Percentiles rank a stretch among this genome's conserved stretches.
These are phyloP conservation scores for Acestrorhynchus altus DNA, from an alignment of 2,797 vertebrate species.

Conservation along the genomic window DNA sequence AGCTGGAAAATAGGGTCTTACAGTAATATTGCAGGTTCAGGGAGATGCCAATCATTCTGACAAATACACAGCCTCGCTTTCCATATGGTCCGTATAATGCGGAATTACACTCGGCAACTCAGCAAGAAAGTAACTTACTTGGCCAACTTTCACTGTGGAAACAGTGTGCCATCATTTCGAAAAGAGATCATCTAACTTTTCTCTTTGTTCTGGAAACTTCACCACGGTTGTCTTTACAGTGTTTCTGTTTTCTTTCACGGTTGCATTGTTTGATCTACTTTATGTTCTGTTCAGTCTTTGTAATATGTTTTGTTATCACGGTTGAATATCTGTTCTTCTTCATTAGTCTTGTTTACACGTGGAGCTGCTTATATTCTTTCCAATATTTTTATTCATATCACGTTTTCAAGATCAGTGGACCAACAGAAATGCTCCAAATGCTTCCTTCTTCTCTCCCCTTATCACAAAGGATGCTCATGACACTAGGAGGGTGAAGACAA, in stretches of 20 bases:
- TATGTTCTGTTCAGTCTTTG: neutral
- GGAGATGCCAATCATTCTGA: constrained; percentile 72
- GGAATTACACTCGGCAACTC: constrained; percentile 18
- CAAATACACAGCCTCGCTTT: constrained; percentile 68
- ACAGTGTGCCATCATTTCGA: neutral
- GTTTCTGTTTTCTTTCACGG: neutral
- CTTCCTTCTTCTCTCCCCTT: too few species aligned
- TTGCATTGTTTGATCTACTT: neutral
- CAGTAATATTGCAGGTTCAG: constrained; percentile 70
- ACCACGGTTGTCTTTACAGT: neutral
- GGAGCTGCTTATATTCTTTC: too few species aligned
- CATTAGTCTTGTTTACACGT: neutral
- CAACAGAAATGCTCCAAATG: too few species aligned
- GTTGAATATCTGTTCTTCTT: too few species aligned
- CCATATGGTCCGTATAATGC: constrained; percentile 16
- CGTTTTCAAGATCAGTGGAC: too few species aligned
- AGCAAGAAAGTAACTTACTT: constrained; percentile 23
- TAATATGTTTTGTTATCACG: neutral
- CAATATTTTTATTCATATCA: too few species aligned
- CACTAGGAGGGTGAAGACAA: too few species aligned
- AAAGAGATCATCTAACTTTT: neutral
- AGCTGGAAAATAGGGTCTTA: constrained; percentile 62
- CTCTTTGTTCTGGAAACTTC: neutral
- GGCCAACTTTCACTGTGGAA: neutral
- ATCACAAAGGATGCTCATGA: too few species aligned